Conservation (phyloP, 92 coral and sea anemone species). For the Isaurus tuberculatus region DNA sequence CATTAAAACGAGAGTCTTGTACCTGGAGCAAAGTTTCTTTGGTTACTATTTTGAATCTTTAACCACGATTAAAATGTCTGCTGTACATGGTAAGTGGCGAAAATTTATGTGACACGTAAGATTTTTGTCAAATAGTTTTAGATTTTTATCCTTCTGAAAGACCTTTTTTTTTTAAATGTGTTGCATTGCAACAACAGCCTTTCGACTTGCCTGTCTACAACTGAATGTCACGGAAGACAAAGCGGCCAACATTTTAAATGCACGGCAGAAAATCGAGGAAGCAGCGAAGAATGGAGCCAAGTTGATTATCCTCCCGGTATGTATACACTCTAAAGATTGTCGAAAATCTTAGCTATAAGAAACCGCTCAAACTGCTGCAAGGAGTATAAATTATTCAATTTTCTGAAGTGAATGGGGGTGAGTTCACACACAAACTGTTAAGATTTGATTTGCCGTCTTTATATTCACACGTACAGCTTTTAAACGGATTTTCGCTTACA, state of each 20-base stretch:
- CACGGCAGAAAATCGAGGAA: constrained; percentile 81
- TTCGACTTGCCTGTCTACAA: constrained; percentile 90
- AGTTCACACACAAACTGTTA: no score
- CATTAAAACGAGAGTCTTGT: background rate
- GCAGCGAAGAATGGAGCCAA: constrained; percentile 92
- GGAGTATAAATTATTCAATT: background rate
- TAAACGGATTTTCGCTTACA: no score
- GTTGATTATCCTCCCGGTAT: constrained; percentile 86
- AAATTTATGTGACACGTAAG: no score
- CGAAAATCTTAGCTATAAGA: no score
- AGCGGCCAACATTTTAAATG: constrained; percentile 76
- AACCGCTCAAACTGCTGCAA: no score
- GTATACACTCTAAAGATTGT: background rate
- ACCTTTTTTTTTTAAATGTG: background rate
- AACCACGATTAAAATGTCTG: background rate
- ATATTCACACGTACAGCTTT: no score
- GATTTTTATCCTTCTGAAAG: background rate
- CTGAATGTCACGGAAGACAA: constrained; percentile 92
- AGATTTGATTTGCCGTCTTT: no score
- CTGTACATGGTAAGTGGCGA: background rate
- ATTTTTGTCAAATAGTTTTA: background rate
- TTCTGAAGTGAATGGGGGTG: no score
- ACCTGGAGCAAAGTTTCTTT: background rate
- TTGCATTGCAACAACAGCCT: constrained; percentile 67
- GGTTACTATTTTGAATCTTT: background rate